A percentile compares a stretch with the other conserved stretches of the same genome.
Evolutionary conservation across 2,797 vertebrate species (phyloP).

Genomic region (Arnoldichthys spilopterus): DNA sequence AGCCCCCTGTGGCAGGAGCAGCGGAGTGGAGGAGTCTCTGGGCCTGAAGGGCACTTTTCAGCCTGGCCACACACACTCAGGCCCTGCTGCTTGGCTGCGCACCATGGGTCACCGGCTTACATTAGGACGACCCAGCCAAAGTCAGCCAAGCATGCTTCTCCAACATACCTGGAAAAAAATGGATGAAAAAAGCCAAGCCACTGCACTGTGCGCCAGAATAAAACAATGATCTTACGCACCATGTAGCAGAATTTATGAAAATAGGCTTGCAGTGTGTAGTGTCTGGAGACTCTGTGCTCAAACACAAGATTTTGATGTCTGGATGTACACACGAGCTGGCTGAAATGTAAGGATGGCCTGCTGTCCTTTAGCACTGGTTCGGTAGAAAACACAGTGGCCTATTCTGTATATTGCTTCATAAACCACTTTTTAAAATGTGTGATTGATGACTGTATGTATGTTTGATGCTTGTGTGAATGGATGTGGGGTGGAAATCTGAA

Average conservation of each 20-base stretch:
- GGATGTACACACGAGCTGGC: not conserved
- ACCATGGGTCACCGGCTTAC: slow-evolving; percentile 79
- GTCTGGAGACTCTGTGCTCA: slow-evolving; percentile 15
- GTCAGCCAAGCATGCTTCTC: slow-evolving; percentile 66
- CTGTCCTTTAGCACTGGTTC: not conserved
- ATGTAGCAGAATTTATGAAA: slow-evolving; percentile 41
- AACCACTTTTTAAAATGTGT: not conserved
- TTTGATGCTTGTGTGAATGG: not conserved
- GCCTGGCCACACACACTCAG: slow-evolving; percentile 75
- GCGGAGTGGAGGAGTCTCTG: slow-evolving; percentile 66
- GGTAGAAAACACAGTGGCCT: not conserved
- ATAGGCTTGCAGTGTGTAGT: slow-evolving; percentile 9
- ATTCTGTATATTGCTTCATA: not conserved
- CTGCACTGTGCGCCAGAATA: slow-evolving; percentile 35
- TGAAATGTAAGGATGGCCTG: not conserved
- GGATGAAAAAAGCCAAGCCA: slow-evolving; percentile 12
- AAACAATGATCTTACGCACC: slow-evolving; percentile 32
- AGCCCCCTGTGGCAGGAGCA: slow-evolving; percentile 64
- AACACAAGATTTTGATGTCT: slow-evolving; percentile 21
- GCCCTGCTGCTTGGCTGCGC: slow-evolving; percentile 77
- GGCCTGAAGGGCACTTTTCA: slow-evolving; percentile 81
- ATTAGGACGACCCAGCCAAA: slow-evolving; percentile 76
- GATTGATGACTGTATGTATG: not conserved
- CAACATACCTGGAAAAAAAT: slow-evolving; percentile 74
- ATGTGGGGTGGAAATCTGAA: not conserved